A percentile compares a stretch with the other conserved stretches of the same genome.
Conservation (phyloP, 2,113 vertebrate genomes). For the Notechis scutatus region DNA sequence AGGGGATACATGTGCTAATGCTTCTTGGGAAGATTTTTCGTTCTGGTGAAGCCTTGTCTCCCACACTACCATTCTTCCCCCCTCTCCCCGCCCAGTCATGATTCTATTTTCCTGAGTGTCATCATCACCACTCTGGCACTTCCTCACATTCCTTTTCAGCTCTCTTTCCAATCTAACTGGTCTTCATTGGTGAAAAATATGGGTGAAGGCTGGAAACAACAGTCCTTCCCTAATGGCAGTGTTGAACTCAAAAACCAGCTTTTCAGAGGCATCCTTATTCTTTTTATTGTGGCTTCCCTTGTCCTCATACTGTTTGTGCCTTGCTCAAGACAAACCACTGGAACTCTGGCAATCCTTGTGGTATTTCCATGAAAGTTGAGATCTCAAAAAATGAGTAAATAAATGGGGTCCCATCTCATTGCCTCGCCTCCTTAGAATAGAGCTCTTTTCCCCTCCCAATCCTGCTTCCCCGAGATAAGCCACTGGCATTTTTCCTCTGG, state of each 20-base stretch:
- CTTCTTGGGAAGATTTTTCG: not conserved
- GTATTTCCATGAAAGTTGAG: not conserved
- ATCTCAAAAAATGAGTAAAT: slow-evolving; percentile 32
- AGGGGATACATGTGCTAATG: not conserved
- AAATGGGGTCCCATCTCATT: not conserved
- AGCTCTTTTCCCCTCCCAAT: slow-evolving; percentile 38
- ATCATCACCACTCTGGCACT: not conserved
- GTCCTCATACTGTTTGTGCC: rapidly evolving
- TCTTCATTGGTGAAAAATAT: not conserved
- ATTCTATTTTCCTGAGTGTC: not conserved
- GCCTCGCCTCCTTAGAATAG: slow-evolving; percentile 34
- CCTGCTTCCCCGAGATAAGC: slow-evolving; percentile 91
- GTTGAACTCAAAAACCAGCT: not conserved
- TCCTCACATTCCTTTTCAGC: not conserved
- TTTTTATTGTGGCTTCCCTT: rapidly evolving
- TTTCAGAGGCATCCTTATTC: not conserved
- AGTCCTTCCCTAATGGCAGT: not conserved
- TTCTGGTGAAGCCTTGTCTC: not conserved
- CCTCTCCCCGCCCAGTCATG: not conserved
- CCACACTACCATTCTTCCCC: not conserved
- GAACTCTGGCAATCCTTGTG: not conserved
- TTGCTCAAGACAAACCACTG: not conserved
- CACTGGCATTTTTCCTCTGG: slow-evolving; percentile 79
- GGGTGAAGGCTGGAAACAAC: not conserved
- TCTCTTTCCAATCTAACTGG: not conserved